Base-by-base conservation (phyloP, 2,113 vertebrate species). In the Cichladusa arquata region DNA sequence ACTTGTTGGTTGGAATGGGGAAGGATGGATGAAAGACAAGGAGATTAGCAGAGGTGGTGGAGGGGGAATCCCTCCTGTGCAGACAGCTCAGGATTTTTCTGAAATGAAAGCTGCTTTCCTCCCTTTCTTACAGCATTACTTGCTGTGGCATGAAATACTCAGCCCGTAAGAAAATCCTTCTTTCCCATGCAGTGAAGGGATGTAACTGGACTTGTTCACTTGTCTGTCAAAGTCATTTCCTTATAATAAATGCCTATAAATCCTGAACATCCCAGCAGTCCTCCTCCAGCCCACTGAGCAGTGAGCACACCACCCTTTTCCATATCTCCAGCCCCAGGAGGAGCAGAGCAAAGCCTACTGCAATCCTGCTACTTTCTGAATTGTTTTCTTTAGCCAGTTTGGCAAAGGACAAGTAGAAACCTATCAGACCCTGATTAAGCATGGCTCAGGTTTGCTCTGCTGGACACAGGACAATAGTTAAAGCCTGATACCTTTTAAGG, bases 401-500 rank as follows among this genome's bases (percentile, higher is more conserved):
- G 74, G 80, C 69, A 71, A 38, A 92, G 54, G 71, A 67, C 29
- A 42, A 69, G 34, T n/a, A 53, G 51, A 56, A 82, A 29, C 33
- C 40, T 72, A 11, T 60, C 19, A 4, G 48, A 36, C 58, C 64
- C 61, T 0, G 2, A 69, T 79, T 42, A 61, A 96, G 61, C 61
- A 24, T 2, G 3, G 58, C 78, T 88, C 81, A 86, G 86, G 79
- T 91, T 85, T 5, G 1, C 0, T 8, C 38, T 48, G 74, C 86
- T 38, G 44, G 69, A 83, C 31, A 6, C 60, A 40, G 20, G 51
- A 36, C 48, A 44, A 33, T 29, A 79, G 33, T 47, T 73, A 92
- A 95, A 97, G 95, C 95, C 90, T 6, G 19, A 95, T 95, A 93
- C 97, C 98, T 98, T 98, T 97, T 97, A 98, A 94, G 98, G 97